Base-by-base conservation (phyloP, 2,888 invertebrate genomes). In the Netelia fuscicornis region DNA sequence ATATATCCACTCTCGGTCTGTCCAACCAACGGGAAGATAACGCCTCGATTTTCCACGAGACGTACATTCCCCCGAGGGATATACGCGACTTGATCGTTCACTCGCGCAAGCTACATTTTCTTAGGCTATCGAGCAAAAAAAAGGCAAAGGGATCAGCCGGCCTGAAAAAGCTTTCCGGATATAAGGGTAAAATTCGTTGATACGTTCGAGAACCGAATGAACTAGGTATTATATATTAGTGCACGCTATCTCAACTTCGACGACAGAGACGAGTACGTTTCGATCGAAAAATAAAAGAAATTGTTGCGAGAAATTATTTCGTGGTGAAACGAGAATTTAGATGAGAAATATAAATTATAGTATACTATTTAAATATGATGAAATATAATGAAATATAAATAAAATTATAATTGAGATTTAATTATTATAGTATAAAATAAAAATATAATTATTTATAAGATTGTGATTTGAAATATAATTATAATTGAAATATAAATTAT, bases 11-110 rank as follows among this genome's bases (percentile, higher is more conserved):
- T 74, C 62, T 68, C 62, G 37, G 67, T 83, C 74, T 48, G 83
- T 52, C 62, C 71, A 83, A 74, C 78, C 83, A 78, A 42, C 74
- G 78, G 78, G 78, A 83, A 83, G 83, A 74, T 78, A 78, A 74
- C 72, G 67, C 78, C 72, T 78, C 72, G 52, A 78, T 78, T 78
- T 74, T 74, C 67, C n/a, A 17, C 25, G 74, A 62, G 74, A 74
- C 48, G 52, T 77, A 65, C n/a, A 67, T 37, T 20, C 60, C 17
- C 37, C 25, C 30, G 44, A 62, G 42, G 60, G 72, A 77, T 68
- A 78, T 62, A 78, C n/a, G 62, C 42, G 42, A 74, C 9, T 62
- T 68, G 37, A 42, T 68, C 17, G 77, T 78, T 54, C 42, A 52
- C 70, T 64, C 62, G 62, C 58, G 44, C 54, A 74, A 10, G 48